Percentiles rank a stretch among this genome's conserved stretches.
Conservation (phyloP, 35 echinoderm and acorn worm species). For the Holothuria glaberrima region DNA sequence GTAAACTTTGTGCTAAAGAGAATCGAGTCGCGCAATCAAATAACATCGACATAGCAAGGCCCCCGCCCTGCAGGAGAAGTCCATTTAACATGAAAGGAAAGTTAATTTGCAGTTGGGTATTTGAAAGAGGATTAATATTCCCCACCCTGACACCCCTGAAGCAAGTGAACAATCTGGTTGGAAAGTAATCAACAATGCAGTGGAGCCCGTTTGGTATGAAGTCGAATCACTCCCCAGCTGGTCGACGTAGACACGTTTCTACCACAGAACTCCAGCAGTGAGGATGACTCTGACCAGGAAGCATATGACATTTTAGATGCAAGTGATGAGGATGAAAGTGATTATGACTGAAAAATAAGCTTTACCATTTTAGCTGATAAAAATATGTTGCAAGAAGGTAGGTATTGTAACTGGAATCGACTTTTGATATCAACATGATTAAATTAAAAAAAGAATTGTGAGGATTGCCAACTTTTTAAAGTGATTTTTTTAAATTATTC, state of each 20-base stretch:
- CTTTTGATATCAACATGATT: no score
- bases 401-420: no score
- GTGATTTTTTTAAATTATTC: no score
- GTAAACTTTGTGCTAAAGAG: neutral
- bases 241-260: neutral
- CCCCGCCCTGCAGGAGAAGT: constrained; percentile 47
- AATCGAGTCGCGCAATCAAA: neutral
- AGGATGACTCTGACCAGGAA: neutral
- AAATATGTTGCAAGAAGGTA: no score
- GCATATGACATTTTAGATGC: neutral
- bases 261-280: neutral
- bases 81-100: constrained; percentile 25
- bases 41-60: constrained; percentile 31
- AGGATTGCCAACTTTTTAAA: no score
- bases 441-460: no score
- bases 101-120: constrained; percentile 51
- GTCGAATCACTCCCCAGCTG: neutral
- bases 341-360: no score
- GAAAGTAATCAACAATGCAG: neutral
- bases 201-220: constrained; percentile 9
- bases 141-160: neutral
- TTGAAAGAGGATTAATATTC: constrained; percentile 38
- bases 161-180: neutral
- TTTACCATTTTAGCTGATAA: no score
- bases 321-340: no score